Evolutionary conservation across 2,113 vertebrate species (phyloP).

Genomic region (Rhinolophus sinicus): DNA sequence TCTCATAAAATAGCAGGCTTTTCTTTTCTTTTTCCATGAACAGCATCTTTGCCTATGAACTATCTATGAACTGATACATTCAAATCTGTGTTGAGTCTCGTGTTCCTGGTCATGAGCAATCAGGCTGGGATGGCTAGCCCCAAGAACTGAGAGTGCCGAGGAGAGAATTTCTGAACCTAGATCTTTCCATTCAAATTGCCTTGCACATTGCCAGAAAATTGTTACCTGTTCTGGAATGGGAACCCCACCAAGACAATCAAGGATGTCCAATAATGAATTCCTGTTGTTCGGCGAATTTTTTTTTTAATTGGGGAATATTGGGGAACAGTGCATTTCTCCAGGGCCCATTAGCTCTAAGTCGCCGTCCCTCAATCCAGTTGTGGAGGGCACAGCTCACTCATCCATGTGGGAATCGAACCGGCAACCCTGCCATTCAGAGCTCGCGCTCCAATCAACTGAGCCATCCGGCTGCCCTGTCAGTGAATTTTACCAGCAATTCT

Average conservation of each 20-base stretch:
- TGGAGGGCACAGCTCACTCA: too few species aligned
- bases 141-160: neutral
- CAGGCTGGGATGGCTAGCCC: neutral
- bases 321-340: too few species aligned
- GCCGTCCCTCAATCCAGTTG: too few species aligned
- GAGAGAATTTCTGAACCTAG: neutral
- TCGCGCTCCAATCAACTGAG: too few species aligned
- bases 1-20: neutral
- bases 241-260: neutral
- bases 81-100: neutral
- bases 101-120: neutral
- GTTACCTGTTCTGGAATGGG: neutral
- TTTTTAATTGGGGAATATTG: too few species aligned
- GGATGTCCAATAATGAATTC: neutral
- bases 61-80: neutral
- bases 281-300: neutral
- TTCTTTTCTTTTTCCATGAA: neutral
- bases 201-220: neutral
- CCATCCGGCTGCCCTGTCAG: too few species aligned
- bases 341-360: too few species aligned
- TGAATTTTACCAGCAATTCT: neutral
- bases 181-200: neutral
- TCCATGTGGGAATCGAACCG: too few species aligned
- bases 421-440: too few species aligned
- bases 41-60: neutral